These are phyloP conservation scores for Philhelius pedissequus DNA, from an alignment of 2,888 invertebrate genomes.

Conservation along the genomic window DNA sequence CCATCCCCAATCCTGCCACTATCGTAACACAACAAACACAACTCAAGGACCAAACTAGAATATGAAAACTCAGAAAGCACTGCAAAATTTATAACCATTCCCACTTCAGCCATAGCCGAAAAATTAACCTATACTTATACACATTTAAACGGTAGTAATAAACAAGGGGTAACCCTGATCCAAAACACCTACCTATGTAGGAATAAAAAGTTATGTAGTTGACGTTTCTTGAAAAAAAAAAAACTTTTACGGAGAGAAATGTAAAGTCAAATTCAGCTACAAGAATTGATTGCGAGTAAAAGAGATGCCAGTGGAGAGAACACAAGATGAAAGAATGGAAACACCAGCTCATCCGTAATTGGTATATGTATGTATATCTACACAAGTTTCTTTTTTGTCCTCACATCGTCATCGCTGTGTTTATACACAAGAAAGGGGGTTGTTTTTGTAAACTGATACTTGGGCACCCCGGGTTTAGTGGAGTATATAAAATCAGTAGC, in stretches of 20 bases:
- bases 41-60: constrained; percentile 35
- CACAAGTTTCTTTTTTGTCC: constrained; percentile 48
- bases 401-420: not conserved
- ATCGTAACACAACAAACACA: constrained; percentile 69
- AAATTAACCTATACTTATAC: constrained; percentile 29
- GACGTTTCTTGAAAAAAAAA: constrained; percentile 32
- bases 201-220: constrained; percentile 32
- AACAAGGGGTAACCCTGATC: too few species aligned
- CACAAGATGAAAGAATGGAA: not conserved
- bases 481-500: constrained; percentile 60
- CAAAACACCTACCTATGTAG: not conserved
- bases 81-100: constrained; percentile 47
- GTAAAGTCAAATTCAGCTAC: constrained; percentile 42
- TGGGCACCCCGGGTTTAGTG: not conserved
- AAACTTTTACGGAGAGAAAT: not conserved
- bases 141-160: too few species aligned
- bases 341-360: constrained; percentile 57
- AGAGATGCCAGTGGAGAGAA: constrained; percentile 25
- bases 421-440: constrained; percentile 23
- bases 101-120: constrained; percentile 38
- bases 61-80: constrained; percentile 62
- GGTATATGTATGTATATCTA: too few species aligned
- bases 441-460: constrained; percentile 35
- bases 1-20: not conserved
- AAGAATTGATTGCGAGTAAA: constrained; percentile 48